Evolutionary conservation across 37 sponge, comb jelly and placozoan genomes (phyloP), one percentile per base, ranked within the genome.

Genomic region (Ephydatia muelleri): DNA sequence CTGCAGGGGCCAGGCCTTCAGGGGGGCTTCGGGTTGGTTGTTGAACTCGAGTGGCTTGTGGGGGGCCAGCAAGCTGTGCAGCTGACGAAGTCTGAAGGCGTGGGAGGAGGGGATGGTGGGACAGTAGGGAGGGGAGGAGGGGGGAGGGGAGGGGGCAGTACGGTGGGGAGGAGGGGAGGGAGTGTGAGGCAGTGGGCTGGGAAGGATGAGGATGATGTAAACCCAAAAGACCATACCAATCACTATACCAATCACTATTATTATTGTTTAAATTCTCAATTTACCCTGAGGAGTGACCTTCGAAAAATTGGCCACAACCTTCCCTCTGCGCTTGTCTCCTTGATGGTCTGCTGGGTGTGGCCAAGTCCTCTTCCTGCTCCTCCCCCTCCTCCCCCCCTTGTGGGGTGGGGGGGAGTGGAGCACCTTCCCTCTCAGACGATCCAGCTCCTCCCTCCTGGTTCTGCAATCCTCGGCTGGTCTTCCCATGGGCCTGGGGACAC

Each of bases 401-500:
- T 70, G 14, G 33, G 11, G 23, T 27, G 26, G 32, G 65, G 4
- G 27, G 21, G 8, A 79, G 78, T 1, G 75, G 49, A 72, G 23
- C n/a, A 49, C 35, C 83, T 84, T 81, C 0, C 12, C 49, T 2
- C 80, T 34, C 49, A 90, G 78, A 19, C 75, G 69, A 67, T 85
- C 84, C 23, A 90, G 86, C 69, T 76, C 86, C 29, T 85, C 79
- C 28, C 91, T 74, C 0, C 93, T 49, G 32, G 80, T 74, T 64
- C 67, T 74, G 77, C 90, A 89, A 67, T 89, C 90, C 38, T 84
- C 90, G 0, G 85, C 81, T 14, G 90, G n/a, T 89, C 81, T 85
- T 89, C 31, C 90, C 90, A 23, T 84, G 85, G 25, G 90, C 90
- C 14, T 47, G 2, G n/a, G 94, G 94, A 75, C 94, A 93, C 4